Base-by-base conservation (phyloP, 1,140 invertebrate genomes). In the Bombus consobrinus region DNA sequence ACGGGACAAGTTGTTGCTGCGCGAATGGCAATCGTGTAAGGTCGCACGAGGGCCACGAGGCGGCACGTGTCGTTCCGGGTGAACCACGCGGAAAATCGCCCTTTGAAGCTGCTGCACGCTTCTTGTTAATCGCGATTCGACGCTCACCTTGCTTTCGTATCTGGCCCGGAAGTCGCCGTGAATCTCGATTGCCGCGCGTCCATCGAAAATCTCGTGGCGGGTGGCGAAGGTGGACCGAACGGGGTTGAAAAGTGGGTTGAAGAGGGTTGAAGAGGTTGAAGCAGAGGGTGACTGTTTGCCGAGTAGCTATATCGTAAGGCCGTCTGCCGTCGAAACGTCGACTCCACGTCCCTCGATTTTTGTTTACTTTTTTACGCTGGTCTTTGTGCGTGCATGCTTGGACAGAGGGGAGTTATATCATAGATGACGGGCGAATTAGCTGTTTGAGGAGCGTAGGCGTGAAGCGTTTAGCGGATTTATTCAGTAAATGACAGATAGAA, bases 71-170 rank as follows among this genome's bases (percentile, higher is more conserved):
- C 69, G 59, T 59, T 81, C 64, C 62, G 74, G 85, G 41, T 85
- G 87, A 93, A 93, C 87, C 92, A 87, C 71, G 86, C 84, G 92
- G 90, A 92, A 93, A 93, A 93, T 93, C 92, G 89, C 59, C 62
- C 92, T 93, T 93, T 93, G 92, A 93, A 53, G 18, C 6, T 93
- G 83, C 89, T 41, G 62, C 53, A 62, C 81, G 89, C 85, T 80
- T 68, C 53, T 66, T 72, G 86, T 91, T 91, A 89, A 93, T 93
- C 91, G 90, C 86, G 87, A 91, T 90, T 87, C 86, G 86, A 90
- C 88, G 73, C 91, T 92, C 90, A 90, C 89, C 91, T 92, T 91
- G 69, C 85, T 77, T 66, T 81, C 47, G 80, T 87, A 66, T 79
- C 41, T 80, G 41, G 59, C 57, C 59, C 83, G 89, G 73, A 90